Percentiles rank a stretch among this genome's conserved stretches.
Conservation (phyloP, 35 echinoderm and acorn worm species). For the Stichopus chloronotus region DNA sequence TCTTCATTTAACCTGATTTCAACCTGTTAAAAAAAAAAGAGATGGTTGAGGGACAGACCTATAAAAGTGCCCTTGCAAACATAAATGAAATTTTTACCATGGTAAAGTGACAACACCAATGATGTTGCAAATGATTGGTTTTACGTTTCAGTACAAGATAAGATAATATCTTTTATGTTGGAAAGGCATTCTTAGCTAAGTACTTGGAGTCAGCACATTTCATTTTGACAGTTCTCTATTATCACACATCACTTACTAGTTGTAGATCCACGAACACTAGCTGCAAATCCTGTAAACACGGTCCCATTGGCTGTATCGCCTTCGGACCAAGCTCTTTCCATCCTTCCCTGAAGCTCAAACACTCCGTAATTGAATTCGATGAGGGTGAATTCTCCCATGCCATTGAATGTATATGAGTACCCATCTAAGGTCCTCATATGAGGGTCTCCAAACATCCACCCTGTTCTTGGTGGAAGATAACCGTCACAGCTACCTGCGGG, state of each 20-base stretch:
- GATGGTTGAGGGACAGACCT: neutral
- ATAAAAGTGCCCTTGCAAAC: no score
- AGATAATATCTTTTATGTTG: neutral
- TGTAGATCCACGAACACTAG: conserved; percentile 43
- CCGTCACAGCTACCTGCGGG: conserved; percentile 83
- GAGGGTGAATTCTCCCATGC: conserved; percentile 78
- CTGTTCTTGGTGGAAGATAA: conserved; percentile 79
- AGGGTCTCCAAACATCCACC: conserved; percentile 83
- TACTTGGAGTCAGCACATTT: no score
- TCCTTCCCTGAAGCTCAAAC: conserved; percentile 62
- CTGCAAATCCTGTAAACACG: conserved; percentile 75
- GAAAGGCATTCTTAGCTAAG: no score
- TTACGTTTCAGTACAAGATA: neutral
- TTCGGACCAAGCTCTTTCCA: conserved; percentile 51
- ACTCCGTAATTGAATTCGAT: conserved; percentile 49
- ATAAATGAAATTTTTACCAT: no score
- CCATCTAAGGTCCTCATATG: conserved; percentile 86
- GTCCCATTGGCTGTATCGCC: conserved; percentile 62
- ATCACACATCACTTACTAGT: conserved; percentile 39
- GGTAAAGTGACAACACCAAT: no score
- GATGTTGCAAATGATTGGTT: no score
- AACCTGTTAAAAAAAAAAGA: conserved; percentile 11
- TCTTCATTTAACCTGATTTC: conserved; percentile 20
- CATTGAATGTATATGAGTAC: conserved; percentile 77
- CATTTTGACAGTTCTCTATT: no score